Evolutionary conservation across 2,113 vertebrate genomes (phyloP).

Genomic region (Hydrolagus affinis): DNA sequence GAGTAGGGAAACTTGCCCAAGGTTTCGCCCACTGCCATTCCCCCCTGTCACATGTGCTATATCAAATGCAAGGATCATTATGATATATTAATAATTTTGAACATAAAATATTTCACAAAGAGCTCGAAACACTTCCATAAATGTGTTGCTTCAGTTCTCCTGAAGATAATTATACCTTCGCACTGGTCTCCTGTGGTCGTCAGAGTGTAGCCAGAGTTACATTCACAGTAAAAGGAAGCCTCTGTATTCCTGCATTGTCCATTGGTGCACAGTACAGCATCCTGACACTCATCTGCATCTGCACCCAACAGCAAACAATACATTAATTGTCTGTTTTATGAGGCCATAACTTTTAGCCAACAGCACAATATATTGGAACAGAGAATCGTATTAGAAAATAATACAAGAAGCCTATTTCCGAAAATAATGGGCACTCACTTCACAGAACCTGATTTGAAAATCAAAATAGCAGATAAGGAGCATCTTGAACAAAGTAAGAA

Average conservation of each 20-base stretch:
- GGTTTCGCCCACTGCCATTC: too few species aligned
- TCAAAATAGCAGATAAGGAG: too few species aligned
- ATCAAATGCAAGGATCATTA: too few species aligned
- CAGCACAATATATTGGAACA: not conserved
- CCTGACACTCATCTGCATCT: slow-evolving; percentile 87
- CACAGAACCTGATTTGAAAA: too few species aligned
- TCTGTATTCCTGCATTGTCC: slow-evolving; percentile 83
- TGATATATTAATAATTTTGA: too few species aligned
- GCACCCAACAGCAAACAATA: slow-evolving; percentile 20
- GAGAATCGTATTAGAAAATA: not conserved
- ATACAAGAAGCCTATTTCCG: not conserved
- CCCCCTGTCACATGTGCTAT: too few species aligned
- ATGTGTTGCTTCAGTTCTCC: not conserved
- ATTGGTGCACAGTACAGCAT: slow-evolving; percentile 61
- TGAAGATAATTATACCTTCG: slow-evolving; percentile 60
- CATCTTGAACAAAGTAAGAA: slow-evolving; percentile 34
- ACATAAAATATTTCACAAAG: too few species aligned
- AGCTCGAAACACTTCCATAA: too few species aligned
- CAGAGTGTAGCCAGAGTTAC: slow-evolving; percentile 67
- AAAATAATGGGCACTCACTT: not conserved
- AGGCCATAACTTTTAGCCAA: not conserved
- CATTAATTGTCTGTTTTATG: not conserved
- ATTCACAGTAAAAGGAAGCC: slow-evolving; percentile 80
- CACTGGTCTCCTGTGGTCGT: slow-evolving; percentile 71
- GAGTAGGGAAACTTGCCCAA: too few species aligned